Percentiles rank a stretch among this genome's conserved stretches.
Evolutionary conservation across 2,888 invertebrate genomes (phyloP).

Genomic region (Epicampocera succincta): DNA sequence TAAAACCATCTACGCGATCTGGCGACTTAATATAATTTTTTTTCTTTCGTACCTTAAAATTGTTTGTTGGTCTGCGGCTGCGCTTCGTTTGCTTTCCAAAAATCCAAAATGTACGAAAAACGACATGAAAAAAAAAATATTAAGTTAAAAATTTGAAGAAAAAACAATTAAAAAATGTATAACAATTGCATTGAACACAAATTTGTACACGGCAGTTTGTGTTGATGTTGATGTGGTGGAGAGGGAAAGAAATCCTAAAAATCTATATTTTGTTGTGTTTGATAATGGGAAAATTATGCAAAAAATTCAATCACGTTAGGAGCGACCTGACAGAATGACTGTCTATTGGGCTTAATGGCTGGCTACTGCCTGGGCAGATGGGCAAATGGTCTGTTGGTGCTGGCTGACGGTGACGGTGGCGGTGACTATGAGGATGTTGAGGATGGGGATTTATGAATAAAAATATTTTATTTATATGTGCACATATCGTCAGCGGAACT

Average conservation of each 20-base stretch:
- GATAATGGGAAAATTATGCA: slow-evolving; percentile 64
- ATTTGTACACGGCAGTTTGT: slow-evolving; percentile 43
- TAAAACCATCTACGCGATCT: slow-evolving; percentile 47
- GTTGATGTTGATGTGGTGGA: not conserved
- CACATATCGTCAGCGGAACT: too few relatives aligned
- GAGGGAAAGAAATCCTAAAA: slow-evolving; percentile 7
- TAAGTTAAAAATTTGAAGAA: slow-evolving; percentile 30
- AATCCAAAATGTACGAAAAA: slow-evolving; percentile 3
- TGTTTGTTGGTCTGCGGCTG: slow-evolving; percentile 40
- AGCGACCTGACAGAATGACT: slow-evolving; percentile 36
- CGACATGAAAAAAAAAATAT: slow-evolving; percentile 15
- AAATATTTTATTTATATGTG: slow-evolving; percentile 1
- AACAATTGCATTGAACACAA: slow-evolving; percentile 64
- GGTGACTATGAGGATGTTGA: too few relatives aligned
- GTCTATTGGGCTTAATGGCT: slow-evolving; percentile 29
- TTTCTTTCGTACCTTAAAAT: slow-evolving; percentile 13
- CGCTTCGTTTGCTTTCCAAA: slow-evolving; percentile 60
- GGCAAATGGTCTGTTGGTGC: not conserved
- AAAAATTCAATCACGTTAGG: slow-evolving; percentile 55
- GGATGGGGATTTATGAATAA: slow-evolving; percentile 56
- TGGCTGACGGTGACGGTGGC: too few relatives aligned
- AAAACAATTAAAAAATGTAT: slow-evolving; percentile 24
- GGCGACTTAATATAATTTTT: slow-evolving; percentile 53
- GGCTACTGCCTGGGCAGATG: not conserved
- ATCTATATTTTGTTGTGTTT: slow-evolving; percentile 53